Conservation (phyloP, 2,797 vertebrate species). For the Erethizon dorsatum region DNA sequence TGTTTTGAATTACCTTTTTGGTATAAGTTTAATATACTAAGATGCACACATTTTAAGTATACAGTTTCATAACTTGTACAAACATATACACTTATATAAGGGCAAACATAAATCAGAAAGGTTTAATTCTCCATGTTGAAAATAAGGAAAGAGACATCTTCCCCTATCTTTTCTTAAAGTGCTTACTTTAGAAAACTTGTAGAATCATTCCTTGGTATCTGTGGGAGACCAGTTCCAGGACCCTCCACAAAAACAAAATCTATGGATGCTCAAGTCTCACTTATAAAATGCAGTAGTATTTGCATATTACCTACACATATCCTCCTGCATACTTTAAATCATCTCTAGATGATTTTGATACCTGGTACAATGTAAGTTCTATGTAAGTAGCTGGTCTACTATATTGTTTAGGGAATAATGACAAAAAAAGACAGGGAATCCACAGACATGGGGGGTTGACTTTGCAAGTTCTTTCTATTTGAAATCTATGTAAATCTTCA, state of each 20-base stretch:
- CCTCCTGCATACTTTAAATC: neutral
- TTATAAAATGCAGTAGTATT: no score
- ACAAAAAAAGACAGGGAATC: neutral
- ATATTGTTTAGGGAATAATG: neutral
- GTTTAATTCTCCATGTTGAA: neutral
- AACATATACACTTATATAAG: neutral
- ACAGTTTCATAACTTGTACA: neutral
- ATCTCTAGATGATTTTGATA: neutral
- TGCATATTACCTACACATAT: rapidly evolving
- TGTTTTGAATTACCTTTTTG: neutral
- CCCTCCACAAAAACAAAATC: neutral
- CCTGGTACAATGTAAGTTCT: neutral
- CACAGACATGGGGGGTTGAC: neutral
- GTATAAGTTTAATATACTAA: neutral
- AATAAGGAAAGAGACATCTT: neutral
- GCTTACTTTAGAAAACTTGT: conserved; percentile 5
- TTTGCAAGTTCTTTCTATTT: neutral
- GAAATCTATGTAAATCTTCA: neutral
- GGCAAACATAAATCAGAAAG: conserved; percentile 8
- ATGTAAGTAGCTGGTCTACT: neutral
- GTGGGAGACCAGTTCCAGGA: no score
- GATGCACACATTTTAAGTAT: neutral
- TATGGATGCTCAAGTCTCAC: neutral
- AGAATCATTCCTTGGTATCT: neutral
- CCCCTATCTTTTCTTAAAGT: neutral